Base-by-base conservation (phyloP, 35 echinoderm and acorn worm species). In the Strongylocentrotus purpuratus region DNA sequence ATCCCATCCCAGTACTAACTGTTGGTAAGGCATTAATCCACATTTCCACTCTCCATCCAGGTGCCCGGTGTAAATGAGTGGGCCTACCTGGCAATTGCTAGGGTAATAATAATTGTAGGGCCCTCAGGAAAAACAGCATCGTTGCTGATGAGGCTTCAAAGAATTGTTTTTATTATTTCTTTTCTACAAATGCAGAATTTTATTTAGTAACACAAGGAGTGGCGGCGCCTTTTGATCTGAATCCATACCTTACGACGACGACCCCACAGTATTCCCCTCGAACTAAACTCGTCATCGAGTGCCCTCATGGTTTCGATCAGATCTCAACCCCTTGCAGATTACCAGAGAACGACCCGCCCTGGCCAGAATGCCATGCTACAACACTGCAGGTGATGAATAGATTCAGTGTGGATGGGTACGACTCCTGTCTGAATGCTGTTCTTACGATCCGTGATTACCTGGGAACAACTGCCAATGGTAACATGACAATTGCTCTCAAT, bases 321-420 rank as follows among this genome's bases (percentile, higher is more conserved):
- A 46, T 41, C 33, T 33, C 14, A 89, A 46, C 87, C 14, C 33
- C 32, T 46, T 89, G 87, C 87, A 4, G 45, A 89, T 46, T 31
- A 89, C n/a, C 7, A 46, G 87, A 89, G 20, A 89, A 45, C n/a
- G 87, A 17, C 32, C 0, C 32, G 33, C 65, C 6, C 7, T 89
- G 87, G 87, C 31, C 87, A 13, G 33, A 33, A 41, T 89, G 87
- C 45, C 18, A 89, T 20, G 4, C 12, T 41, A 25, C 33, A 46
- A 46, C 87, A 0, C 45, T 33, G 33, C n/a, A 89, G 2, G 17
- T 89, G 31, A 33, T 46, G 32, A 33, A 89, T 9, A 25, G 32
- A 33, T 89, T 89, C 87, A 89, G 65, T 28, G 65, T 46, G 45
- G 45, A 89, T 20, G 87, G 87, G 32, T 41, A 33, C 87, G 87